Evolutionary conservation across 2,113 vertebrate species (phyloP).

Genomic region (Neolamprologus sp.): DNA sequence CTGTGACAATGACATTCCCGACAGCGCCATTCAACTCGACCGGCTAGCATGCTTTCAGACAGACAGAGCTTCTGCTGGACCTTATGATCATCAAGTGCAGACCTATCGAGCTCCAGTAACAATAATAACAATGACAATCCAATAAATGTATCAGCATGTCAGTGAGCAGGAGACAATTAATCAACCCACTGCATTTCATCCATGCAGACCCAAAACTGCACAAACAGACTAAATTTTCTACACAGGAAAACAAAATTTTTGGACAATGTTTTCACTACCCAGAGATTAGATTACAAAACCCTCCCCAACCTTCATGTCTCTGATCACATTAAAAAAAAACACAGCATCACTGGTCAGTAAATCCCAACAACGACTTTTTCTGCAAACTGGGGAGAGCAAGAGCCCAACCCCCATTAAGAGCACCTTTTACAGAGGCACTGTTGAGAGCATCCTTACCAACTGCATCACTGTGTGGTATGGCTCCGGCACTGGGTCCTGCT

Average conservation of each 20-base stretch:
- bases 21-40: not conserved
- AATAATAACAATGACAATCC: not conserved
- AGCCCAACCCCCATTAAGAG: not conserved
- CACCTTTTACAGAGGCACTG: not conserved
- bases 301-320: fast-evolving
- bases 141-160: not conserved
- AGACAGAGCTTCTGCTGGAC: not conserved
- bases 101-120: not conserved
- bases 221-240: not conserved
- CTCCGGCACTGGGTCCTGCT: not conserved
- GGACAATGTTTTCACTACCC: not conserved
- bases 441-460: not conserved
- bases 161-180: not conserved
- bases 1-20: not conserved
- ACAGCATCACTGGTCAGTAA: not conserved
- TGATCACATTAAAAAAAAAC: not conserved
- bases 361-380: not conserved
- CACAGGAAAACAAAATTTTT: not conserved
- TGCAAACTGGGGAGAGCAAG: not conserved
- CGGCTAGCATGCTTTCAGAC: not conserved
- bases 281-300: not conserved
- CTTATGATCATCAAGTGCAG: not conserved
- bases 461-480: not conserved
- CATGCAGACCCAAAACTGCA: not conserved
- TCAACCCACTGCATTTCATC: not conserved